Evolutionary conservation across 2,113 vertebrate species (phyloP).

Genomic region (Pachypanchax playfairii): DNA sequence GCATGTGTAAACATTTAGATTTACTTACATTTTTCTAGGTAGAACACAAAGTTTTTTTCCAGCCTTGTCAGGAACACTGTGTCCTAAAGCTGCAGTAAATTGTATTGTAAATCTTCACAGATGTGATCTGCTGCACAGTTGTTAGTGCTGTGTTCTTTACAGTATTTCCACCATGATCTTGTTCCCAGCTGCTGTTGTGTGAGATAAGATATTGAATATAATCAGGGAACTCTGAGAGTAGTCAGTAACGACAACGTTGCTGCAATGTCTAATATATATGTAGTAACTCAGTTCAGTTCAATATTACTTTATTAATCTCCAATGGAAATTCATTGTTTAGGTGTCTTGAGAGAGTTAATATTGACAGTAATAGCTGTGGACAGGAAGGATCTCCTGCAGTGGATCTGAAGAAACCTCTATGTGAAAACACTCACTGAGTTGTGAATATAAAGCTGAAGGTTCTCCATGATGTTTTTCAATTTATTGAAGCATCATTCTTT

Average conservation of each 20-base stretch:
- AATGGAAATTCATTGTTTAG: no score
- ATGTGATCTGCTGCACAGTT: conserved; percentile 1
- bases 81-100: background rate
- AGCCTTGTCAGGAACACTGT: background rate
- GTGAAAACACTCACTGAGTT: no score
- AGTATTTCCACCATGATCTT: background rate
- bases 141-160: conserved; percentile 8
- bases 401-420: no score
- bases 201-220: background rate
- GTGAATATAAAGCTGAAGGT: no score
- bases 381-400: no score
- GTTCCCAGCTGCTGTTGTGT: background rate
- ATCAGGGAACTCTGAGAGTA: no score
- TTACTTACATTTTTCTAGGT: background rate
- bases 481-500: no score
- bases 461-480: no score
- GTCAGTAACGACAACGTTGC: background rate
- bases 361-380: no score
- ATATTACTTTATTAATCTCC: no score
- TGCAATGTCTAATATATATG: background rate
- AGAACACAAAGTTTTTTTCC: background rate
- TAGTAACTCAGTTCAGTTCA: background rate
- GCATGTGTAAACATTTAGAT: background rate
- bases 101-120: conserved; percentile 6
- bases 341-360: no score